A percentile compares a stretch with the other conserved stretches of the same genome.
These are phyloP conservation scores for Stenodema calcarata DNA, from an alignment of 2,888 invertebrate species.

Conservation along the genomic window DNA sequence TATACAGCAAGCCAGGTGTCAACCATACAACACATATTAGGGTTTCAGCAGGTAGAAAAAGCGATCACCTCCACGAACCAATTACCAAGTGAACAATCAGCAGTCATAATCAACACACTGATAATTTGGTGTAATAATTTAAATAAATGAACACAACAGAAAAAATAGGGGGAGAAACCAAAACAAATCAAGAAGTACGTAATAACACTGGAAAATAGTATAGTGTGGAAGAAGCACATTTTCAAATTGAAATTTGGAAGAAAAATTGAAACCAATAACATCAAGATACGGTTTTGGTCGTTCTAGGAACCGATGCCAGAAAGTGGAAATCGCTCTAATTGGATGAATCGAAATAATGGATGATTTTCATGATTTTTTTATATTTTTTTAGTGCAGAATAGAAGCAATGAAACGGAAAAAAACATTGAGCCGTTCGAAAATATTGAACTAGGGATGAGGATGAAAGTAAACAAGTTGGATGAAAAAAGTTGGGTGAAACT, in stretches of 20 bases:
- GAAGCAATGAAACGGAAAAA: not conserved
- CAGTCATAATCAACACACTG: constrained; percentile 53
- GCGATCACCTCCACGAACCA: constrained; percentile 55
- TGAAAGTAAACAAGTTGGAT: no score
- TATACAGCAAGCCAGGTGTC: constrained; percentile 52
- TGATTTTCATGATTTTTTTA: not conserved
- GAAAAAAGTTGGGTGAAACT: no score
- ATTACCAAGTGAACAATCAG: constrained; percentile 55
- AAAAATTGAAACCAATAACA: not conserved
- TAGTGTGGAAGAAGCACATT: constrained; percentile 31
- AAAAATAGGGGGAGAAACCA: constrained; percentile 9
- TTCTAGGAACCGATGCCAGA: not conserved
- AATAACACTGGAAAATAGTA: constrained; percentile 20
- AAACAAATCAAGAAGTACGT: not conserved
- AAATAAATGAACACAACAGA: not conserved
- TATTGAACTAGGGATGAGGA: no score
- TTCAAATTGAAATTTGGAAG: not conserved
- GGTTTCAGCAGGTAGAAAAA: constrained; percentile 51
- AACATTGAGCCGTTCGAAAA: no score
- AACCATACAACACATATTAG: constrained; percentile 51
- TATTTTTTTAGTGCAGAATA: not conserved
- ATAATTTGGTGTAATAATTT: constrained; percentile 8
- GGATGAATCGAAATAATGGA: not conserved
- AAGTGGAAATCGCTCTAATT: not conserved
- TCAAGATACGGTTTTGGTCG: not conserved